A percentile compares a stretch with the other conserved stretches of the same genome.
Conservation (phyloP, 2,113 vertebrate species). For the Chrysemys picta region DNA sequence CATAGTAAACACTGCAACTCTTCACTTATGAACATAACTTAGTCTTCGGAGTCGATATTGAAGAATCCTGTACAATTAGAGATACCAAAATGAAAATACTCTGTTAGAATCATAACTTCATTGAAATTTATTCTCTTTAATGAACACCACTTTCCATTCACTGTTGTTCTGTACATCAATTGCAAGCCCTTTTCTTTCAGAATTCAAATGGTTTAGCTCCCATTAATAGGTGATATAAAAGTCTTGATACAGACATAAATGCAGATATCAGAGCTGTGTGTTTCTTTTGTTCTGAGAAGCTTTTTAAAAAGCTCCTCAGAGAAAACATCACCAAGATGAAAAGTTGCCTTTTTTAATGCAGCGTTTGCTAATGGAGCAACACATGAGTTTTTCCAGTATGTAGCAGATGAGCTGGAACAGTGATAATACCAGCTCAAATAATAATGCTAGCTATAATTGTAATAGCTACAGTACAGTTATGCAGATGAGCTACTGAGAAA, state of each 20-base stretch:
- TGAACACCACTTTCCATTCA: constrained; percentile 26
- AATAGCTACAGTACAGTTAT: not conserved
- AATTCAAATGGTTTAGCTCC: constrained; percentile 62
- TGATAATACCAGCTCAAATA: not conserved
- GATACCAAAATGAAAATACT: not conserved
- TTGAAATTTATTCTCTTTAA: constrained; percentile 48
- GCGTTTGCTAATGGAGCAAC: constrained; percentile 54
- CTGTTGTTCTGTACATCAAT: constrained; percentile 56
- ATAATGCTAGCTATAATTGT: not conserved
- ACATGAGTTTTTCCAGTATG: not conserved
- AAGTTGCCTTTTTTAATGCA: constrained; percentile 37
- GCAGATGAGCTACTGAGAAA: not conserved
- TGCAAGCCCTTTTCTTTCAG: constrained; percentile 49
- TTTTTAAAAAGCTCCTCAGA: constrained; percentile 69
- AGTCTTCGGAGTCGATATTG: not conserved
- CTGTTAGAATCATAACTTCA: not conserved
- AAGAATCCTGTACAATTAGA: constrained; percentile 3
- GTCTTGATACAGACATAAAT: constrained; percentile 53
- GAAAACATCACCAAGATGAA: constrained; percentile 61
- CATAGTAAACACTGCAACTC: not conserved
- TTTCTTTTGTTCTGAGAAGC: constrained; percentile 59
- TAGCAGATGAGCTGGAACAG: not conserved
- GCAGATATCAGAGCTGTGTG: constrained; percentile 57
- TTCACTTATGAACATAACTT: not conserved
- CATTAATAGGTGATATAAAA: constrained; percentile 69